phyloP scores from a whole-genome alignment of 30 jellyfish, hydroid and myxozoan species.

The Hydra vulgaris region DNA sequence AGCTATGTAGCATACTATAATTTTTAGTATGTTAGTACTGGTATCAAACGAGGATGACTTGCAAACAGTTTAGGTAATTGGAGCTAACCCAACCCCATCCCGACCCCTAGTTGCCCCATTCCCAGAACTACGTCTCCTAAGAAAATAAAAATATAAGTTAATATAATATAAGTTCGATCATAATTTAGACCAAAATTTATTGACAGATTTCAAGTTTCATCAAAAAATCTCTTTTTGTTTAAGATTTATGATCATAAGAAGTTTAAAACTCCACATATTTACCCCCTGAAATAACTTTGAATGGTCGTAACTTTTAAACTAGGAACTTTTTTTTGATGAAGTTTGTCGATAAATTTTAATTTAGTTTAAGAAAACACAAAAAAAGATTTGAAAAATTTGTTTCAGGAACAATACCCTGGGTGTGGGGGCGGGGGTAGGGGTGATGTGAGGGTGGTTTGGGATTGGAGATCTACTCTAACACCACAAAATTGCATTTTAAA shows the following conservation, averaged over 20 bases:
- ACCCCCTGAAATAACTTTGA: too few species aligned
- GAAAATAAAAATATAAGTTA: too few species aligned
- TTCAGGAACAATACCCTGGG: neutral
- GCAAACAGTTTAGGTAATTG: neutral
- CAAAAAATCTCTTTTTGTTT: neutral
- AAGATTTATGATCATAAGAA: neutral
- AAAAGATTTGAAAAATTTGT: too few species aligned
- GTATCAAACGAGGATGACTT: neutral
- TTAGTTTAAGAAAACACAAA: neutral
- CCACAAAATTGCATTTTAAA: too few species aligned
- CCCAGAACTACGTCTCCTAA: neutral
- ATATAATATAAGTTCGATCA: neutral
- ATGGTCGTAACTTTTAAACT: neutral
- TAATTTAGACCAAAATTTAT: neutral
- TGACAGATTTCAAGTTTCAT: neutral
- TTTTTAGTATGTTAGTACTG: neutral
- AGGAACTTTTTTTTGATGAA: neutral
- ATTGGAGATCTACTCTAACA: too few species aligned
- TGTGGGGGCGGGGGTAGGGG: neutral
- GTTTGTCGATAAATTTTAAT: neutral
- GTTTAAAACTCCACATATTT: too few species aligned
- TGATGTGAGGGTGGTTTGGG: neutral
- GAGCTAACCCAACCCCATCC: neutral
- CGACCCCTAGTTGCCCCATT: neutral
- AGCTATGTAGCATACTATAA: neutral